Evolutionary conservation across 2,113 vertebrate genomes (phyloP).

Genomic region (Ornithorhynchus anatinus): DNA sequence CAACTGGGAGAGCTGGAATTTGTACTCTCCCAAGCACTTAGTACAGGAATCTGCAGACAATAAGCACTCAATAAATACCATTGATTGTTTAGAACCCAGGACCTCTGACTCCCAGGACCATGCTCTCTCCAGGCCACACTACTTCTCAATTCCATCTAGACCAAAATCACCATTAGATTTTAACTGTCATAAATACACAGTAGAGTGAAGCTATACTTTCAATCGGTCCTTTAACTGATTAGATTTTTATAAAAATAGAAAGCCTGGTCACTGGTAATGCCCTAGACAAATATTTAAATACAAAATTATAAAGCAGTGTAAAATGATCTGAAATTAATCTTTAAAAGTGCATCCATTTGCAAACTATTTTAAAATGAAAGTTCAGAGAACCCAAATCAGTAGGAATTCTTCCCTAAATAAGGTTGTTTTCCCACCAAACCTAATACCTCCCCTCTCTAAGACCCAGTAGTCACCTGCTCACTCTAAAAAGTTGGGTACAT

Average conservation of each 20-base stretch:
- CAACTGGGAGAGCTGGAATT: too few relatives aligned
- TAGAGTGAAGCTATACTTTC: neutral
- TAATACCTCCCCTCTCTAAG: neutral
- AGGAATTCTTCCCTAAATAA: neutral
- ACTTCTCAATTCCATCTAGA: too few relatives aligned
- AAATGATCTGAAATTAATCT: neutral
- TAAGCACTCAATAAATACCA: too few relatives aligned
- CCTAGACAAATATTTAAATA: neutral
- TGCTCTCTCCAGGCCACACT: too few relatives aligned
- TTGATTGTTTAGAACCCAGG: too few relatives aligned
- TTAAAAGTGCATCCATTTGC: neutral
- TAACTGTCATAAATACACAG: too few relatives aligned
- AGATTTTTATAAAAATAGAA: neutral
- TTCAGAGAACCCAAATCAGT: neutral
- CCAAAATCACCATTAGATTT: too few relatives aligned
- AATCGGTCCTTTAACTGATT: too few relatives aligned
- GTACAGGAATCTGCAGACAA: too few relatives aligned
- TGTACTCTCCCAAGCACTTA: too few relatives aligned
- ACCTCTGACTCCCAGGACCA: too few relatives aligned
- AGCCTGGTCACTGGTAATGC: neutral
- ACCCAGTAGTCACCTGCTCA: neutral
- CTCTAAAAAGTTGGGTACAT: neutral
- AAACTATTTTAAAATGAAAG: neutral
- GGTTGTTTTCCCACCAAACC: neutral
- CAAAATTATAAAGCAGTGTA: neutral